These are phyloP conservation scores for Apteryx mantelli DNA, from an alignment of 2,113 vertebrate species.

Conservation along the genomic window DNA sequence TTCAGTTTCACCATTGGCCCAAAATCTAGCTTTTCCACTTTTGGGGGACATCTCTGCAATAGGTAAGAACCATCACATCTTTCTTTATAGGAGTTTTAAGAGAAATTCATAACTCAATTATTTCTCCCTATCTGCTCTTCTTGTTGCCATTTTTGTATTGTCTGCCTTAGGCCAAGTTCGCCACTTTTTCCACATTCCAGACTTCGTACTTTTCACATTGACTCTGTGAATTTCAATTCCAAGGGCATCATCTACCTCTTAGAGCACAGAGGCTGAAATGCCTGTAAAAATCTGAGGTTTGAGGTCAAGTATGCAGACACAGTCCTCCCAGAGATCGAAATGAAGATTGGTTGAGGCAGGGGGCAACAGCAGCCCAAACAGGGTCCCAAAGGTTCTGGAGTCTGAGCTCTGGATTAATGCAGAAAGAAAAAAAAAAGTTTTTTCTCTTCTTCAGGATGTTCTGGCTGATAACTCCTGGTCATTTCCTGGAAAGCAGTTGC, in stretches of 20 bases:
- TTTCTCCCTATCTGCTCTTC: not conserved
- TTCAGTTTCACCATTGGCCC: not conserved
- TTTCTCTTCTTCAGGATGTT: not conserved
- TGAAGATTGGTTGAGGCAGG: not conserved
- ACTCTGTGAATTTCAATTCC: not conserved
- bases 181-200: not conserved
- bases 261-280: not conserved
- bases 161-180: not conserved
- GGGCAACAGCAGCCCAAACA: not conserved
- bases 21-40: not conserved
- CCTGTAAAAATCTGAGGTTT: not conserved
- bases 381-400: not conserved
- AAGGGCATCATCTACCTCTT: not conserved
- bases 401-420: not conserved
- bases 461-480: not conserved
- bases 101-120: not conserved
- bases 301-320: not conserved
- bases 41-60: not conserved
- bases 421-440: not conserved
- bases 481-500: not conserved
- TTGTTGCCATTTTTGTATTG: not conserved
- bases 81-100: not conserved
- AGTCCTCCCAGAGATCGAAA: not conserved
- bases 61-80: not conserved
- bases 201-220: too few relatives aligned